Conservation (phyloP, 1,140 invertebrate genomes). For the Leptinotarsa lineolata region DNA sequence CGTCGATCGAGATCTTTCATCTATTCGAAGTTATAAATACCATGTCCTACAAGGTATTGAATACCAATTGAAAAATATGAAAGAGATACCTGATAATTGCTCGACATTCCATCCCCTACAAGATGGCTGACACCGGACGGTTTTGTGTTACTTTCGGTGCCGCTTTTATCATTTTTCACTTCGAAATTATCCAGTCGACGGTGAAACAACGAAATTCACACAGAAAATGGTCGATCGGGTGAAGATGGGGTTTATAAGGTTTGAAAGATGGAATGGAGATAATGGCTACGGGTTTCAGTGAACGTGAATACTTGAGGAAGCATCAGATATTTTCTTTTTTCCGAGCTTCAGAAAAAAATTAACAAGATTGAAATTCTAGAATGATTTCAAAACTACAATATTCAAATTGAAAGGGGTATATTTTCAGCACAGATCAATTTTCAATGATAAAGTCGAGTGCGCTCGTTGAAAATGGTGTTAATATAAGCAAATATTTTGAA, state of each 20-base stretch:
- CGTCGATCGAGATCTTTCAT: slow-evolving; percentile 7
- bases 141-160: slow-evolving; percentile 1
- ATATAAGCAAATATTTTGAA: no score
- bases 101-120: slow-evolving; percentile 19
- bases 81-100: slow-evolving; percentile 37
- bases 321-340: no score
- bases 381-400: no score
- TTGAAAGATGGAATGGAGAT: neutral
- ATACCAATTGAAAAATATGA: slow-evolving; percentile 40
- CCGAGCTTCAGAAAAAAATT: no score
- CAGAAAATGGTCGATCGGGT: slow-evolving; percentile 27
- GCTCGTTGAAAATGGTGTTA: no score
- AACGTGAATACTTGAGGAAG: no score
- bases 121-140: slow-evolving; percentile 10
- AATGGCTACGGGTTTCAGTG: no score
- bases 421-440: no score
- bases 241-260: slow-evolving; percentile 1
- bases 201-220: slow-evolving; percentile 22
- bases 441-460: no score
- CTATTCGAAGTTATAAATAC: slow-evolving; percentile 31
- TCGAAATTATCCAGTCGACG: slow-evolving; percentile 16
- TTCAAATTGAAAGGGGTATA: no score
- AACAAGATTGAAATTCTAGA: no score
- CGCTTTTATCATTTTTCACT: slow-evolving; percentile 14
- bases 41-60: slow-evolving; percentile 39